A percentile compares a stretch with the other conserved stretches of the same genome.
phyloP scores from a whole-genome alignment of 2,113 vertebrate species.

The Bungarus multicinctus region DNA sequence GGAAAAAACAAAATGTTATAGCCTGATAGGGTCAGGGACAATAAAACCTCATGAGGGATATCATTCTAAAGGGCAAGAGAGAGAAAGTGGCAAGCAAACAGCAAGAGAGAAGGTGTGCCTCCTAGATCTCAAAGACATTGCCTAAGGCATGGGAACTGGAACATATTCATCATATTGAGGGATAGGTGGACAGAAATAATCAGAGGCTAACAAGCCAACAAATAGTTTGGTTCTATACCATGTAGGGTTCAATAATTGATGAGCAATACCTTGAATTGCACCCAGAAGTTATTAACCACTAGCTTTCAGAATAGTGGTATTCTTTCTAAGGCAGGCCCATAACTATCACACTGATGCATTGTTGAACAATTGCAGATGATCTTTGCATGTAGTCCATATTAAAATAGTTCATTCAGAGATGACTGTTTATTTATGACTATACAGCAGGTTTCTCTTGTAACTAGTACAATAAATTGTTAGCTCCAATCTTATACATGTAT shows the following conservation, averaged over 20 bases:
- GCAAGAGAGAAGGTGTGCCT: not conserved
- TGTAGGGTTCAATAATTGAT: not conserved
- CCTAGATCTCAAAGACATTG: not conserved
- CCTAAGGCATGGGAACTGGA: not conserved
- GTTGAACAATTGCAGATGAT: not conserved
- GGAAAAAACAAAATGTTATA: not conserved
- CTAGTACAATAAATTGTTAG: not conserved
- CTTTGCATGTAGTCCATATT: not conserved
- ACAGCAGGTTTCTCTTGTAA: not conserved
- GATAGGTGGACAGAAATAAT: not conserved
- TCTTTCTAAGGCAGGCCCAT: not conserved
- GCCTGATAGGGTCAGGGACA: not conserved
- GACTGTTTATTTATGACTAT: not conserved
- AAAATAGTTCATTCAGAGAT: not conserved
- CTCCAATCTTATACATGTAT: not conserved
- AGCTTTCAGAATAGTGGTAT: not conserved
- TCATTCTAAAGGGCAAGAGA: not conserved
- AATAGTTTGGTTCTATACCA: not conserved
- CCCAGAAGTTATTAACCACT: not conserved
- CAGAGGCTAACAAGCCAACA: not conserved
- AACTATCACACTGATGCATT: not conserved
- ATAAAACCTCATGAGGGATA: not conserved
- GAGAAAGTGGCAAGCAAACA: too few species aligned
- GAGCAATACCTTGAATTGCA: not conserved
- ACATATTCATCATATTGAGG: not conserved